Base-by-base conservation (phyloP, 1,140 invertebrate species). In the Potamilus streckersoni region DNA sequence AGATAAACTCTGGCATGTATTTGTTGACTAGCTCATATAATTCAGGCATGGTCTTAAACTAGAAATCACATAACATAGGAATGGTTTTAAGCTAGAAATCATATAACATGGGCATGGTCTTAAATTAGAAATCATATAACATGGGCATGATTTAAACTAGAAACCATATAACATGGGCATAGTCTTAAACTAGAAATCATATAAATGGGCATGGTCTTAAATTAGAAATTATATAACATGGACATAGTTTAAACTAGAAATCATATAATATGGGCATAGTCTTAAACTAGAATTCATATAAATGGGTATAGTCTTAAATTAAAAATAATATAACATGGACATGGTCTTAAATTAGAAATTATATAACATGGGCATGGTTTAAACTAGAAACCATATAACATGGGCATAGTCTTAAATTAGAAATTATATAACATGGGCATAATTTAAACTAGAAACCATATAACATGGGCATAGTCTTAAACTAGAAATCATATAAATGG, bases 1-100 rank as follows among this genome's bases (percentile, higher is more conserved):
- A 99, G 27, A 99, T 88, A 0, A 99, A 89, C 71, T 97, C 95
- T 0, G 97, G 97, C 76, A 94, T 88, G 86, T 98, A 99, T 61
- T 91, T 90, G 58, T 94, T 89, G 0, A 94, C 92, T 76, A 93
- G 81, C 82, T 93, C 92, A 69, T 91, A 86, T 65, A 93, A 82
- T 80, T 93, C 92, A 12, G 91, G 91, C 74, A 89, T 83, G 4
- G 82, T 71, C 67, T 83, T 83, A 65, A 73, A 71, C 90, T 87
- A 71, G 31, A 71, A 16, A 59, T 23, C 56, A 14, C 16, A 69
- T 81, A 87, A 95, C 96, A 97, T 98, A 31, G 98, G 87, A 0
- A 67, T 79, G 2, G 56, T 98, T 90, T 73, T 96, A 69, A 64
- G 92, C 91, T 20, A 17, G 16, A 20, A 20, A 17, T 61, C 16